These are phyloP conservation scores for Isoperla grammatica DNA, from an alignment of 2,888 invertebrate genomes.

Conservation along the genomic window DNA sequence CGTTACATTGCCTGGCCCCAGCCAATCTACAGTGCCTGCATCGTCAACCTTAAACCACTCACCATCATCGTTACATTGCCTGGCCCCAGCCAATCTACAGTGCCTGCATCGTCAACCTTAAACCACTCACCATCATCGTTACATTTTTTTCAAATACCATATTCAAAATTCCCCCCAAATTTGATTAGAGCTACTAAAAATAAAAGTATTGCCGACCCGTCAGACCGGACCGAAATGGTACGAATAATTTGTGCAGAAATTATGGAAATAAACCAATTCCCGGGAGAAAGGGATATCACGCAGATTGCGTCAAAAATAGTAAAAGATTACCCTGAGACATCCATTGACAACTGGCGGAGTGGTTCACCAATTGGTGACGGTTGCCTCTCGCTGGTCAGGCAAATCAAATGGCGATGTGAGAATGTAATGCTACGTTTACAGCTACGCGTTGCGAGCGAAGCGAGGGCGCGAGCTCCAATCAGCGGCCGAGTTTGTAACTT, in stretches of 20 bases:
- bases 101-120: too few relatives aligned
- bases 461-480: too few relatives aligned
- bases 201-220: background rate
- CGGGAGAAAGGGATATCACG: background rate
- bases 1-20: too few relatives aligned
- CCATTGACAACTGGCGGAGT: background rate
- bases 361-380: background rate
- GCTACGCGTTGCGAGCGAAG: too few relatives aligned
- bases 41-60: too few relatives aligned
- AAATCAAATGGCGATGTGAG: background rate
- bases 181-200: background rate
- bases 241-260: background rate
- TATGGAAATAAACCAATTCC: background rate
- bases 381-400: background rate
- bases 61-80: too few relatives aligned
- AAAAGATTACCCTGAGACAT: background rate
- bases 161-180: background rate
- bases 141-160: background rate
- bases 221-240: background rate
- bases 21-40: too few relatives aligned
- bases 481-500: too few relatives aligned
- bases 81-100: background rate
- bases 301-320: background rate
- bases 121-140: too few relatives aligned
- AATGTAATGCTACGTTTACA: too few relatives aligned